A percentile compares a stretch with the other conserved stretches of the same genome.
Conservation (phyloP, 1,140 invertebrate species). For the Tenebrio molitor region DNA sequence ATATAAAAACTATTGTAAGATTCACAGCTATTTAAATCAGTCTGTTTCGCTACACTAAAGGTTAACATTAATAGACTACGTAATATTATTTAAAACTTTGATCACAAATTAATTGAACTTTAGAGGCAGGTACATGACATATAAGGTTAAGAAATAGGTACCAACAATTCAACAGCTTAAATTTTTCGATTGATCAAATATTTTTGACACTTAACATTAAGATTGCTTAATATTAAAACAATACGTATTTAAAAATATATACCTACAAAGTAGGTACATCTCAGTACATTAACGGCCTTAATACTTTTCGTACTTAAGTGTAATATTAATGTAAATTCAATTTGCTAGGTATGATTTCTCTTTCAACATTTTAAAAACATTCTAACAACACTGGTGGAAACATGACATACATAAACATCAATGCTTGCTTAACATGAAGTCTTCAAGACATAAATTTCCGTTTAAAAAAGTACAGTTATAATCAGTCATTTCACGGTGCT, state of each 20-base stretch:
- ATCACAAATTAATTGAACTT: constrained; percentile 22
- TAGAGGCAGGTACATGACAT: not conserved
- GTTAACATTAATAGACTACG: not conserved
- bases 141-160: not conserved
- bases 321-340: too few relatives aligned
- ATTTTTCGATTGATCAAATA: too few relatives aligned
- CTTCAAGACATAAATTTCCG: not conserved
- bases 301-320: too few relatives aligned
- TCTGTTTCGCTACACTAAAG: constrained; percentile 7
- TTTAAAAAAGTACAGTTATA: not conserved
- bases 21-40: constrained; percentile 19
- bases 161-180: not conserved
- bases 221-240: too few relatives aligned
- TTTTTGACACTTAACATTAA: too few relatives aligned
- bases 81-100: not conserved
- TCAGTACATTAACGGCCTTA: too few relatives aligned
- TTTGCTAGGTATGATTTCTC: too few relatives aligned
- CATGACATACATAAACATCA: too few relatives aligned
- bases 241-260: too few relatives aligned
- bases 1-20: not conserved
- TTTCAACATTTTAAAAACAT: too few relatives aligned
- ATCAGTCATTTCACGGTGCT: not conserved
- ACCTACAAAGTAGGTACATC: too few relatives aligned
- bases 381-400: too few relatives aligned
- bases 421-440: not conserved